Conservation (phyloP, 1,140 invertebrate genomes). For the Leptoteleia sp. region DNA sequence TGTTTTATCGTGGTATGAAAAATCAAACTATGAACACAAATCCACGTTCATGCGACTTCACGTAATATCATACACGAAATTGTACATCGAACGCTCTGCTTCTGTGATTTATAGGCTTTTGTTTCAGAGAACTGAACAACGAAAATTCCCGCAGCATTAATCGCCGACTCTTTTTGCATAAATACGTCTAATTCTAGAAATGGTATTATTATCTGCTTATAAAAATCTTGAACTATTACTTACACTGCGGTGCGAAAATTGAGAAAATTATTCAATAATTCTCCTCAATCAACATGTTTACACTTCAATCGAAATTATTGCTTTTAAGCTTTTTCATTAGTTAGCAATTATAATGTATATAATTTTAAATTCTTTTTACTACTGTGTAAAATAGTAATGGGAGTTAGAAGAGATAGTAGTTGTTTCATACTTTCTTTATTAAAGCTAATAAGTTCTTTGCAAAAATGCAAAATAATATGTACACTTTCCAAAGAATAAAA, state of each 20-base stretch:
- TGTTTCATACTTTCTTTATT: no score
- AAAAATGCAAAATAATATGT: no score
- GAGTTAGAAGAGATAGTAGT: no score
- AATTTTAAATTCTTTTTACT: no score
- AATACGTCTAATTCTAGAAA: slow-evolving; percentile 38
- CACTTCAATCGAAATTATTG: not conserved
- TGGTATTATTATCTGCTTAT: slow-evolving; percentile 41
- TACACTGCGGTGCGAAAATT: slow-evolving; percentile 1
- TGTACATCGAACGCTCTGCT: slow-evolving; percentile 35
- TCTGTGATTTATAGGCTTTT: slow-evolving; percentile 54
- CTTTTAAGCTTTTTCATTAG: not conserved
- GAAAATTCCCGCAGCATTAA: slow-evolving; percentile 43
- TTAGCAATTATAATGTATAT: no score
- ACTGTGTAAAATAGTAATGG: no score
- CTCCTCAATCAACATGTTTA: not conserved
- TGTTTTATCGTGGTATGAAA: slow-evolving; percentile 9
- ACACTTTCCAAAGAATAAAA: no score
- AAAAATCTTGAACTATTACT: slow-evolving; percentile 19
- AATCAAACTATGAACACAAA: slow-evolving; percentile 13
- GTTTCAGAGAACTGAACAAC: slow-evolving; percentile 31
- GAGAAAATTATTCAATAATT: slow-evolving; percentile 3
- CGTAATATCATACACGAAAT: slow-evolving; percentile 4
- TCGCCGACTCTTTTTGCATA: slow-evolving; percentile 39
- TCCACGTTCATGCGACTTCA: slow-evolving; percentile 2
- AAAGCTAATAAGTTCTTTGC: no score